Percentiles rank a stretch among this genome's conserved stretches.
These are phyloP conservation scores for Ernsta delagoae DNA, from an alignment of 2,888 invertebrate genomes.

Conservation along the genomic window DNA sequence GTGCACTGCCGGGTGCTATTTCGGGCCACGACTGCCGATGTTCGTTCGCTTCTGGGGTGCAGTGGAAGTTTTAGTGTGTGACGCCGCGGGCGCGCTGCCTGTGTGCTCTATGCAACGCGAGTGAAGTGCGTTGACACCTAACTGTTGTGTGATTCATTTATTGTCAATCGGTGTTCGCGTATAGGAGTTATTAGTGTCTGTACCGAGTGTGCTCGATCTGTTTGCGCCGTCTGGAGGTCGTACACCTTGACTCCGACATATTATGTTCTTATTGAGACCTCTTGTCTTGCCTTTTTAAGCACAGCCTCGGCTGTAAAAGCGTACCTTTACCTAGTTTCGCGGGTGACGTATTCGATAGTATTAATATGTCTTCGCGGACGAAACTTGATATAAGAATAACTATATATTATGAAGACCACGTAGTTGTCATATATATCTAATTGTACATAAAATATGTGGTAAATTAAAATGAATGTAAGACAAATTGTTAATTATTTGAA, in stretches of 20 bases:
- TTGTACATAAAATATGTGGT: background rate
- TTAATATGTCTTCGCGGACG: constrained; percentile 85
- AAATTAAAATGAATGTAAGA: no score
- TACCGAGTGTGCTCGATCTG: constrained; percentile 70
- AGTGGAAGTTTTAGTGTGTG: constrained; percentile 68
- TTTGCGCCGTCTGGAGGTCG: constrained; percentile 60
- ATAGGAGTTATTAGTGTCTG: constrained; percentile 64
- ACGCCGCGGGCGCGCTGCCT: constrained; percentile 63
- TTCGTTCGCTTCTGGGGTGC: constrained; percentile 75
- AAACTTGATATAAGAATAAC: constrained; percentile 88
- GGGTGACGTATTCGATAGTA: constrained; percentile 60
- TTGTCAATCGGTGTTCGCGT: constrained; percentile 62
- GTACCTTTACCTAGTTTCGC: constrained; percentile 76
- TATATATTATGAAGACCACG: constrained; percentile 87
- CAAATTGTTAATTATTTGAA: constrained; percentile 15
- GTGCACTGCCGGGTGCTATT: constrained; percentile 82
- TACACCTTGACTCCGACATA: constrained; percentile 76
- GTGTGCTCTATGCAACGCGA: constrained; percentile 60
- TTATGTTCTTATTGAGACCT: constrained; percentile 68
- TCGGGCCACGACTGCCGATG: constrained; percentile 65
- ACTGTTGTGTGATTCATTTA: constrained; percentile 78
- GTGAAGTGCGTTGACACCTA: constrained; percentile 80
- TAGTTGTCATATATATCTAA: constrained; percentile 87
- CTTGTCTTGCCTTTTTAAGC: constrained; percentile 78
- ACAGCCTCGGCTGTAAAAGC: constrained; percentile 71